Percentiles rank a stretch among this genome's conserved stretches.
Evolutionary conservation across 1,140 invertebrate genomes (phyloP).

Genomic region (Procambarus clarkii): DNA sequence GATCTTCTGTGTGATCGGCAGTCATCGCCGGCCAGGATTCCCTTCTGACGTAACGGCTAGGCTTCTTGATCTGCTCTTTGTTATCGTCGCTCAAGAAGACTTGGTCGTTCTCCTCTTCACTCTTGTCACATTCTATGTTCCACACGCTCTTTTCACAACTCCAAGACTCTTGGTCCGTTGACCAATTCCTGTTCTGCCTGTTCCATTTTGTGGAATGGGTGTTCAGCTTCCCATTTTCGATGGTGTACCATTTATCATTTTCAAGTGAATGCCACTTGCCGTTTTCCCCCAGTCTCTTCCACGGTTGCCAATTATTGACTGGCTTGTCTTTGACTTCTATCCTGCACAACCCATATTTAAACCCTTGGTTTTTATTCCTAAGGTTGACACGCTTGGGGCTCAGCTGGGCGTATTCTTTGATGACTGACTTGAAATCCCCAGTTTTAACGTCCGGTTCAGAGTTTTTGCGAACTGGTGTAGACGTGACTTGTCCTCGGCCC

Average conservation of each 20-base stretch:
- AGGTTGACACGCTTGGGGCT: slow-evolving; percentile 54
- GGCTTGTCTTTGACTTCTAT: slow-evolving; percentile 63
- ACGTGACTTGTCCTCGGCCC: neutral
- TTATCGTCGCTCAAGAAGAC: slow-evolving; percentile 48
- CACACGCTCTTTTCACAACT: slow-evolving; percentile 18
- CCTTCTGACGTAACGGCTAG: slow-evolving; percentile 36
- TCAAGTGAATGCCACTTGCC: slow-evolving; percentile 47
- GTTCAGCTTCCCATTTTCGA: slow-evolving; percentile 44
- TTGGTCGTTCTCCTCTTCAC: slow-evolving; percentile 63
- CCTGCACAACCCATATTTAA: slow-evolving; percentile 57
- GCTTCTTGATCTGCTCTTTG: neutral
- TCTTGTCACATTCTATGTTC: slow-evolving; percentile 64
- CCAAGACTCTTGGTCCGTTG: slow-evolving; percentile 29
- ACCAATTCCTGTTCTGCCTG: slow-evolving; percentile 32
- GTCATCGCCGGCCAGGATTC: slow-evolving; percentile 54
- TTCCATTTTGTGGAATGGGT: slow-evolving; percentile 62
- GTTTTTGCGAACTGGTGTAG: slow-evolving; percentile 37
- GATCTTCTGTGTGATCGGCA: neutral
- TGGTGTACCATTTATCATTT: slow-evolving; percentile 19
- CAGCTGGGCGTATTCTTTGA: slow-evolving; percentile 56
- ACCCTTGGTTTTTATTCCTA: slow-evolving; percentile 55
- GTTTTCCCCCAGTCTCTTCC: slow-evolving; percentile 36
- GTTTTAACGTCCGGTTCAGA: slow-evolving; percentile 45
- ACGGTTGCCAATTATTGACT: slow-evolving; percentile 29
- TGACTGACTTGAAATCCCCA: slow-evolving; percentile 41